Conservation (phyloP, 1,140 invertebrate species). For the Thaumetopoea pityocampa region DNA sequence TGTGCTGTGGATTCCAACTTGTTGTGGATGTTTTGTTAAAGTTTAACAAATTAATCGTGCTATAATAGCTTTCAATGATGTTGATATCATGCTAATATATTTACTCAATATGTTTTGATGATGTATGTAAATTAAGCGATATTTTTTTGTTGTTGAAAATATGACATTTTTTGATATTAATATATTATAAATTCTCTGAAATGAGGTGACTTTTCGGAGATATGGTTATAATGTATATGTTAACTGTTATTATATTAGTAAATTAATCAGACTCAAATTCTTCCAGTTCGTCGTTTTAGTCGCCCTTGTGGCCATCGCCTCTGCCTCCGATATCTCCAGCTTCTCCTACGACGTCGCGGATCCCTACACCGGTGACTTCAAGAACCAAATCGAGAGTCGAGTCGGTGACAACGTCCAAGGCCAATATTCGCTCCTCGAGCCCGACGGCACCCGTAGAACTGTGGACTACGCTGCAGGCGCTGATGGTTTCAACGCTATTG, state of each 20-base stretch:
- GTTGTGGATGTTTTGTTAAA: no score
- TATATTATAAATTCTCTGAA: no score
- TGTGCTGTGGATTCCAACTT: no score
- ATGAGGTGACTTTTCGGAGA: no score
- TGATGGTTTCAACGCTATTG: slow-evolving; percentile 70
- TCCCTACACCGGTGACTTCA: slow-evolving; percentile 72
- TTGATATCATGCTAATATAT: no score
- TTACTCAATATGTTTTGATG: no score
- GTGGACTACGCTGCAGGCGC: slow-evolving; percentile 68
- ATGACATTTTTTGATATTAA: no score
- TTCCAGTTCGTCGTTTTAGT: slow-evolving; percentile 40
- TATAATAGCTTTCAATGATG: no score
- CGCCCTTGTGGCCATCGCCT: slow-evolving; percentile 31
- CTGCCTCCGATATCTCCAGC: slow-evolving; percentile 45
- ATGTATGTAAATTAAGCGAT: no score
- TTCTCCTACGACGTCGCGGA: slow-evolving; percentile 68
- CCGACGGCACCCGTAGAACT: slow-evolving; percentile 66
- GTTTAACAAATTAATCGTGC: no score
- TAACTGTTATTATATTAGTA: background rate
- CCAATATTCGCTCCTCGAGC: slow-evolving; percentile 65
- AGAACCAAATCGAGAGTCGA: slow-evolving; percentile 67
- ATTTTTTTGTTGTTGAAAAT: no score
- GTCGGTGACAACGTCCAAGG: slow-evolving; percentile 76
- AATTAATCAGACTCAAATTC: background rate
- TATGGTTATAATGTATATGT: no score